Evolutionary conservation across 1,140 invertebrate genomes (phyloP), one percentile per base, ranked within the genome.

Genomic region (Kradibia gibbosae): DNA sequence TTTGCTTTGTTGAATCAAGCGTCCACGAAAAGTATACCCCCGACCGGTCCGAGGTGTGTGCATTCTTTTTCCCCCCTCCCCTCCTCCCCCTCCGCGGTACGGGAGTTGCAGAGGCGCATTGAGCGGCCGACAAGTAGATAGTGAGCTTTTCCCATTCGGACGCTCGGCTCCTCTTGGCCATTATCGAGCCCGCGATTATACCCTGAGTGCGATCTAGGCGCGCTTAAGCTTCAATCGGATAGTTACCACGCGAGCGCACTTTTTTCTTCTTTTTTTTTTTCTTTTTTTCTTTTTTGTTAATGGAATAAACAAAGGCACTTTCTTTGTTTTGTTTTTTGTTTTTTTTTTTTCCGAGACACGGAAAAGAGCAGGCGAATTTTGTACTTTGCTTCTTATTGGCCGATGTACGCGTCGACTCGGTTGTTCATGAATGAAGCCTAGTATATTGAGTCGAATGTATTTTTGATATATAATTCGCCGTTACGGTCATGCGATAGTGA

Each of bases 1-100:
- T 91, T 91, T 90, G 89, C 89, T 90, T 91, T 89, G 89, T 88
- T 88, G 89, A 90, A 90, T 90, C 89, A 90, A 91, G 88, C 89
- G 86, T 91, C 76, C 76, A 76, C n/a, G 79, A 74, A 73, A 74
- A 50, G n/a, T 72, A 57, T 48, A 67, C 48, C 72, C 45, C 39
- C n/a, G n/a, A 45, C 25, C 53, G 50, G 36, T 28, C n/a, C n/a
- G 25, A 17, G 70, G 31, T 55, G 31, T 74, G 20, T 74, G 20
- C 39, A 55, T 36, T 8, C 45, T 36, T 74, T 17, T 55, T 4
- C 22, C 3, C 45, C 45, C 17, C 45, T 48, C 45, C 7, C 45
- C 80, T 83, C 84, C 73, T n/a, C n/a, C 79, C 78, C 55, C 28
- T 48, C 34, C 28, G 20, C 34, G 2, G n/a, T n/a, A 34, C n/a